Evolutionary conservation across 2,113 vertebrate species (phyloP).

Genomic region (Suricata suricatta): DNA sequence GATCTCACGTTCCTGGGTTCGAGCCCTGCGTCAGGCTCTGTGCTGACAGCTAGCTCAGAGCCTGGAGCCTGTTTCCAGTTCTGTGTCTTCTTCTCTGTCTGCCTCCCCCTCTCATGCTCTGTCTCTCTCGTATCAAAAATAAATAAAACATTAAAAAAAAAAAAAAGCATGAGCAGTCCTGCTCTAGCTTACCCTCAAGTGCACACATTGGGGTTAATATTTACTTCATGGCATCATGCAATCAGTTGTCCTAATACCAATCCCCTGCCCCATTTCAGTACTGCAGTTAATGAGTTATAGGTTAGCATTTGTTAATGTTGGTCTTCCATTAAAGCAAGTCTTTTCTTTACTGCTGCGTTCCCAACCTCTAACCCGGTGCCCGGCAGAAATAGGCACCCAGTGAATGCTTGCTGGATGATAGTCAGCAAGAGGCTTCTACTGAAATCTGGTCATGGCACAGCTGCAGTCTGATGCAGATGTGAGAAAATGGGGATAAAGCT

Average conservation of each 20-base stretch:
- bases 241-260: not conserved
- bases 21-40: too few species aligned
- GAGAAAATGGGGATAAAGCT: not conserved
- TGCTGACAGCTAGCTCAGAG: too few species aligned
- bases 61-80: too few species aligned
- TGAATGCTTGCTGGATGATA: not conserved
- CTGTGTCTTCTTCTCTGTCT: too few species aligned
- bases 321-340: not conserved
- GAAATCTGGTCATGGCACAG: not conserved
- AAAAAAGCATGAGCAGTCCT: not conserved
- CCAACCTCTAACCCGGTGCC: not conserved
- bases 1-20: too few species aligned
- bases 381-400: not conserved
- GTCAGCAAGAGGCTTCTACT: not conserved
- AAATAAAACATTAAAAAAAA: too few species aligned
- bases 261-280: not conserved
- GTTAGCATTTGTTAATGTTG: not conserved
- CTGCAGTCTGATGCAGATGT: not conserved
- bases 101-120: too few species aligned
- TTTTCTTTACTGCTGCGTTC: not conserved
- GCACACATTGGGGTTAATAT: not conserved
- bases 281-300: not conserved
- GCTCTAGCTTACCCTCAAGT: not conserved
- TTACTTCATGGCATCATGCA: not conserved
- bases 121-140: too few species aligned